Conservation (phyloP, 2,888 invertebrate species). For the Xylota sylvarum region DNA sequence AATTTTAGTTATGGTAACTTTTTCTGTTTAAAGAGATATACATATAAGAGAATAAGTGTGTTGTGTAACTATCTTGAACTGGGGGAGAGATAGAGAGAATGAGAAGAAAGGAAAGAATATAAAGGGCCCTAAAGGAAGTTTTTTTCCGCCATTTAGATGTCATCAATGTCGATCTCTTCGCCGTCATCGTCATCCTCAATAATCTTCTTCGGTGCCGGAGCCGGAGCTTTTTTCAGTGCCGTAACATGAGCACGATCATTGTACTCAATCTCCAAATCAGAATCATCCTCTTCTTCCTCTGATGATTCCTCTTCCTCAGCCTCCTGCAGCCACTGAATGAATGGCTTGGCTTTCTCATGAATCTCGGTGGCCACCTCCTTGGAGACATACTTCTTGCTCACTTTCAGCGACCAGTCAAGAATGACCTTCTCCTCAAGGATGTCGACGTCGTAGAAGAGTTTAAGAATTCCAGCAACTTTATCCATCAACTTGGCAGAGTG, state of each 20-base stretch:
- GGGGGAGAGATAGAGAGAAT: conserved; percentile 15
- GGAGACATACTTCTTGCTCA: conserved; percentile 96
- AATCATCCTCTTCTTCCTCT: conserved; percentile 87
- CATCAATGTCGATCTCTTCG: conserved; percentile 96
- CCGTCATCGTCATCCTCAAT: conserved; percentile 90
- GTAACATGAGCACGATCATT: conserved; percentile 93
- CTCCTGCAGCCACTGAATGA: conserved; percentile 98
- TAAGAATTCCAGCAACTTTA: conserved; percentile 95
- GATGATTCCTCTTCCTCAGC: conserved; percentile 97
- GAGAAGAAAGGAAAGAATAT: conserved; percentile 26
- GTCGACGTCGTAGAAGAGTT: conserved; percentile 97
- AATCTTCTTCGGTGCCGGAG: conserved; percentile 85
- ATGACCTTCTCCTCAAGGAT: conserved; percentile 97
- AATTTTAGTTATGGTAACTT: conserved; percentile 4
- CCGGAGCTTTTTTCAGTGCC: conserved; percentile 88
- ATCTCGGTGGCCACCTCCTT: conserved; percentile 97
- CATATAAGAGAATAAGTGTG: conserved; percentile 30
- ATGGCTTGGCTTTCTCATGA: conserved; percentile 95
- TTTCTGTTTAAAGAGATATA: conserved; percentile 15
- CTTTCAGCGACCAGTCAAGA: conserved; percentile 98
- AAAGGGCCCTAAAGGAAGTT: conserved; percentile 39
- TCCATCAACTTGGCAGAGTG: conserved; percentile 92
- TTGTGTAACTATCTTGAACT: conserved; percentile 33
- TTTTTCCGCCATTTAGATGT: conserved; percentile 88
- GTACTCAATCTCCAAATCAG: conserved; percentile 92